These are phyloP conservation scores for Sebastes taczanowskii DNA, from an alignment of 2,797 vertebrate species.

Conservation along the genomic window DNA sequence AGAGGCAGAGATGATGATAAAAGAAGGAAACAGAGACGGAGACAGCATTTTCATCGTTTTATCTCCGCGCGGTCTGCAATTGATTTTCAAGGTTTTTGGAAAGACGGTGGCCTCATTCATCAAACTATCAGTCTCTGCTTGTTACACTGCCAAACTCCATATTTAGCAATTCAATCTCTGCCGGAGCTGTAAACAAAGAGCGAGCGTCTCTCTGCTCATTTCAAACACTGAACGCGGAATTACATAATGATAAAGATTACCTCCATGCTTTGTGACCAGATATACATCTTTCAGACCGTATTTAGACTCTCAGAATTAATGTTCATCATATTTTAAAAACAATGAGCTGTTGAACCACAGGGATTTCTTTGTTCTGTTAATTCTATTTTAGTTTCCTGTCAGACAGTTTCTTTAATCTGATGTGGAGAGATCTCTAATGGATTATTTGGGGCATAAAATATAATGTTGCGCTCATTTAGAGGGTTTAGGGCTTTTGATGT, in stretches of 20 bases:
- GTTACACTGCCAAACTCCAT: constrained; percentile 17
- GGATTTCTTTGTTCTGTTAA: not conserved
- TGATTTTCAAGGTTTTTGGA: constrained; percentile 41
- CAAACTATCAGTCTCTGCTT: not conserved
- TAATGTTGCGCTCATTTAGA: not conserved
- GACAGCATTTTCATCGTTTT: not conserved
- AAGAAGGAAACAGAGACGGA: not conserved
- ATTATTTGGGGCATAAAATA: not conserved
- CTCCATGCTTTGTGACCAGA: not conserved
- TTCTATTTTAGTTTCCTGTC: not conserved
- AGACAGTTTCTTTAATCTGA: not conserved
- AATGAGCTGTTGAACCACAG: not conserved
- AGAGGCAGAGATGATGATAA: not conserved
- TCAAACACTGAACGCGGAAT: not conserved
- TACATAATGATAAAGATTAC: not conserved
- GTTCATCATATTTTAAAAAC: not conserved
- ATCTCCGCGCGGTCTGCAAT: not conserved
- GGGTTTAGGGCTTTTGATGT: not conserved
- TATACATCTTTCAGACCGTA: not conserved
- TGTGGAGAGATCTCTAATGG: not conserved
- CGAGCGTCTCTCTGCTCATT: not conserved
- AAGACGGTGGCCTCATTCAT: constrained; percentile 39
- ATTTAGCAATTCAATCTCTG: constrained; percentile 19
- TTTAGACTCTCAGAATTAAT: not conserved
- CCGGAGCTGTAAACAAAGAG: constrained; percentile 23